These are phyloP conservation scores for Parauchenoglanis punctatus DNA, from an alignment of 2,797 vertebrate genomes.

Conservation along the genomic window DNA sequence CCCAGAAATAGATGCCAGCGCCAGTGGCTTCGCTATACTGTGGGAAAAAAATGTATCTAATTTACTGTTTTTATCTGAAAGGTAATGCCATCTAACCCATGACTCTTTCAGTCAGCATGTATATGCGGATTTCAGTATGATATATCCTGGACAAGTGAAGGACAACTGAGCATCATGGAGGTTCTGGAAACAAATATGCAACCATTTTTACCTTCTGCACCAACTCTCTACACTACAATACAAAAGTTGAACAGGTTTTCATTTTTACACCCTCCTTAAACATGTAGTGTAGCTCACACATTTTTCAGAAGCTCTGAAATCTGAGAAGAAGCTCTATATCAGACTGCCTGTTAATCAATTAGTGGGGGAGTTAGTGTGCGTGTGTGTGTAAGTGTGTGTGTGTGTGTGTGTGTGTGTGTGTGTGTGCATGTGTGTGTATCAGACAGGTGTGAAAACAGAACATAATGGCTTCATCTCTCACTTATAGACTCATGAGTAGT, in stretches of 20 bases:
- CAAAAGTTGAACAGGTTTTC: neutral
- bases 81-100: neutral
- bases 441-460: conserved; percentile 27
- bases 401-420: neutral
- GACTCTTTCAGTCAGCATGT: neutral
- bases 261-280: neutral
- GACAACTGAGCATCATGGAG: neutral
- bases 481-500: conserved; percentile 4
- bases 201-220: neutral
- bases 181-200: conserved; percentile 11
- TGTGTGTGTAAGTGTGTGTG: conserved; percentile 27
- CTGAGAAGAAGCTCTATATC: conserved; percentile 26
- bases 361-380: conserved; percentile 20
- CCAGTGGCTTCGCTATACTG: neutral
- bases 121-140: neutral
- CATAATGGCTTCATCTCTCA: conserved; percentile 26
- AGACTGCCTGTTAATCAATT: conserved; percentile 31
- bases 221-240: neutral
- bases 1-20: neutral
- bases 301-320: conserved; percentile 2
- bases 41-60: neutral
- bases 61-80: neutral
- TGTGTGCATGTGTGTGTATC: neutral
- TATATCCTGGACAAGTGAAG: neutral
- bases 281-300: neutral